A percentile compares a stretch with the other conserved stretches of the same genome.
These are phyloP conservation scores for Squalus acanthias DNA, from an alignment of 2,797 vertebrate genomes.

Conservation along the genomic window DNA sequence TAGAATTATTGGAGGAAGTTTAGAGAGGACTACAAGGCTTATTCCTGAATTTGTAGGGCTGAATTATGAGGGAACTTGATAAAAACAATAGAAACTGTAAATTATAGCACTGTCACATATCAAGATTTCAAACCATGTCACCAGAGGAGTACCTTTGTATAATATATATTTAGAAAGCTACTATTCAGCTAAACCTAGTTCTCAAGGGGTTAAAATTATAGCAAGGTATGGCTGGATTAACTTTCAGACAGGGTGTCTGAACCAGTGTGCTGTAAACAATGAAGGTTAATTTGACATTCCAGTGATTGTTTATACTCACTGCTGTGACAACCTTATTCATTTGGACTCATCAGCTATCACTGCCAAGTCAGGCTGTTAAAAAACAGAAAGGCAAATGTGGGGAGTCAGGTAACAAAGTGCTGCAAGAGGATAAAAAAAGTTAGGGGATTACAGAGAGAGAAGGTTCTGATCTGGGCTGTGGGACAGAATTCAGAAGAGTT, in stretches of 20 bases:
- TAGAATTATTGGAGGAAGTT: too few species aligned
- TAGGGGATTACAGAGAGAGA: background rate
- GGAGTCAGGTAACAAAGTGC: background rate
- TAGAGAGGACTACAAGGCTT: too few species aligned
- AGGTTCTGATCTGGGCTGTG: background rate
- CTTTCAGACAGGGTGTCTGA: background rate
- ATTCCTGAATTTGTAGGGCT: too few species aligned
- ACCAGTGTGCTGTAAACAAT: background rate
- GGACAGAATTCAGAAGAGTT: background rate
- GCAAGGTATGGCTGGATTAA: background rate
- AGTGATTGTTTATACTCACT: background rate
- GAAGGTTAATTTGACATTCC: background rate
- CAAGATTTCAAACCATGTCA: too few species aligned
- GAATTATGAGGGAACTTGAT: too few species aligned
- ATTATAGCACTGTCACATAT: too few species aligned
- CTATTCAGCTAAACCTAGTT: background rate
- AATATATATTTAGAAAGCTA: background rate
- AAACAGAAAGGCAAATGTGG: background rate
- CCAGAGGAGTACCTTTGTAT: too few species aligned
- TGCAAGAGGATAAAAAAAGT: background rate
- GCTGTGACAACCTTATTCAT: background rate
- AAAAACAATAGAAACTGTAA: too few species aligned
- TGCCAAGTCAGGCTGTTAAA: background rate
- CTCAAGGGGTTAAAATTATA: background rate
- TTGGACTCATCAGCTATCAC: background rate